phyloP scores from a whole-genome alignment of 2,888 invertebrate genomes.

The Drosophila algonquin region DNA sequence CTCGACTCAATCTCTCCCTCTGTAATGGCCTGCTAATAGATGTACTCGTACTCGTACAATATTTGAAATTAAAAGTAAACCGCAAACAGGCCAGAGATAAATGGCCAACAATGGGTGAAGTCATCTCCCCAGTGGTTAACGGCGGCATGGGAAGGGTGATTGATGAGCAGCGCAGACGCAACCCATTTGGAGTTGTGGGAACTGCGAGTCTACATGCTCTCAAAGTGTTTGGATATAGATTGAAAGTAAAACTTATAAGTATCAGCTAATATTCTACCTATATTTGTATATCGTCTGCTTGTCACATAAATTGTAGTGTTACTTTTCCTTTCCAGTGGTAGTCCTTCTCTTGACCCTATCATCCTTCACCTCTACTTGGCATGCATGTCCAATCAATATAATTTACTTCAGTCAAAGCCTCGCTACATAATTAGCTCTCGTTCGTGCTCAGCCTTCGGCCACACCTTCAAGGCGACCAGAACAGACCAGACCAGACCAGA shows the following conservation, averaged over 20 bases:
- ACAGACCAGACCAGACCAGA: conserved; percentile 8
- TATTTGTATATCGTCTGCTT: too few species aligned
- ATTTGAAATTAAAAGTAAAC: conserved; percentile 65
- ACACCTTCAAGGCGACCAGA: conserved; percentile 50
- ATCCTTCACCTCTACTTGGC: conserved; percentile 16
- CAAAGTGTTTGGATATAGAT: not conserved
- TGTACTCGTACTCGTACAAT: conserved; percentile 34
- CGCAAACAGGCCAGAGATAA: conserved; percentile 66
- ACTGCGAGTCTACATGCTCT: not conserved
- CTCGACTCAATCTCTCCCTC: conserved; percentile 42
- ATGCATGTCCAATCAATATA: conserved; percentile 5
- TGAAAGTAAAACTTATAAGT: too few species aligned
- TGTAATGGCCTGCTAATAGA: conserved; percentile 68
- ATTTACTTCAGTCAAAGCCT: conserved; percentile 4
- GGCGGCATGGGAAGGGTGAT: conserved; percentile 22
- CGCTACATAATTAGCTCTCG: conserved; percentile 54
- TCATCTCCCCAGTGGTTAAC: conserved; percentile 10
- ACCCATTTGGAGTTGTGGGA: conserved; percentile 17
- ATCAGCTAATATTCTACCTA: too few species aligned
- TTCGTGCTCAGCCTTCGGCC: conserved; percentile 44
- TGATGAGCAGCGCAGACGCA: conserved; percentile 34
- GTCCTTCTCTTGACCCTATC: not conserved
- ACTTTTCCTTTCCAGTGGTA: not conserved
- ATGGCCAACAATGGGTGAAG: conserved; percentile 41
- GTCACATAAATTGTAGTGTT: not conserved